A percentile compares a stretch with the other conserved stretches of the same genome.
phyloP scores from a whole-genome alignment of 2,113 vertebrate species.

The Diglossa brunneiventris region DNA sequence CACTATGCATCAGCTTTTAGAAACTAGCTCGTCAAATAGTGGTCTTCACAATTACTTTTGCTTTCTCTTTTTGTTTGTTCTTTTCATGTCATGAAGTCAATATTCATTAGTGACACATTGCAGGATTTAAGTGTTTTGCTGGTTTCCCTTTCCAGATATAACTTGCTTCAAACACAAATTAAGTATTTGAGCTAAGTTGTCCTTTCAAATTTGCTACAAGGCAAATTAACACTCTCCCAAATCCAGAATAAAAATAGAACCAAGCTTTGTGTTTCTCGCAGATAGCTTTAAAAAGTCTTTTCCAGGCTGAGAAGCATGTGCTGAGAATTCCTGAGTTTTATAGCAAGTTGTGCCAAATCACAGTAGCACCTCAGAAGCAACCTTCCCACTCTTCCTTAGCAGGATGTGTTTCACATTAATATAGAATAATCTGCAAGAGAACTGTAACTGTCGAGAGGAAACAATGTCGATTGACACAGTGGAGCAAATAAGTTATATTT shows the following conservation, averaged over 20 bases:
- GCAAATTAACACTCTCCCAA: slow-evolving; percentile 1
- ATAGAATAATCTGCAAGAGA: background rate
- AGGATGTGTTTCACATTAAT: background rate
- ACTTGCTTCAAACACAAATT: slow-evolving; percentile 7
- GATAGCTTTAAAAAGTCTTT: background rate
- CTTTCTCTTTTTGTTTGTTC: background rate
- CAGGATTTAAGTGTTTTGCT: background rate
- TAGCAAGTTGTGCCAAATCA: slow-evolving; percentile 6
- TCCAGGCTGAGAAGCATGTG: background rate
- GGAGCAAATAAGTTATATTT: background rate
- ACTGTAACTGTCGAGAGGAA: background rate
- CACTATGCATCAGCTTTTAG: background rate
- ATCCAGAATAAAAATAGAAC: slow-evolving; percentile 4
- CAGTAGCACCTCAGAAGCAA: background rate
- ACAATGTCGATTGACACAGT: background rate
- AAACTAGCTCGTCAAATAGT: background rate
- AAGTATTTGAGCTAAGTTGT: slow-evolving; percentile 12
- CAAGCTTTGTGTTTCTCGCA: background rate
- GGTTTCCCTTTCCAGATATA: background rate
- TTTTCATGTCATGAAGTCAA: background rate
- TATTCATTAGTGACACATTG: background rate
- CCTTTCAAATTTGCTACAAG: background rate
- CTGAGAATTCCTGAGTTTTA: slow-evolving; percentile 12
- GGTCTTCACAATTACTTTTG: background rate
- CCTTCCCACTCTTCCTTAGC: background rate